Conservation (phyloP, 2,797 vertebrate genomes). For the Mallotus villosus region DNA sequence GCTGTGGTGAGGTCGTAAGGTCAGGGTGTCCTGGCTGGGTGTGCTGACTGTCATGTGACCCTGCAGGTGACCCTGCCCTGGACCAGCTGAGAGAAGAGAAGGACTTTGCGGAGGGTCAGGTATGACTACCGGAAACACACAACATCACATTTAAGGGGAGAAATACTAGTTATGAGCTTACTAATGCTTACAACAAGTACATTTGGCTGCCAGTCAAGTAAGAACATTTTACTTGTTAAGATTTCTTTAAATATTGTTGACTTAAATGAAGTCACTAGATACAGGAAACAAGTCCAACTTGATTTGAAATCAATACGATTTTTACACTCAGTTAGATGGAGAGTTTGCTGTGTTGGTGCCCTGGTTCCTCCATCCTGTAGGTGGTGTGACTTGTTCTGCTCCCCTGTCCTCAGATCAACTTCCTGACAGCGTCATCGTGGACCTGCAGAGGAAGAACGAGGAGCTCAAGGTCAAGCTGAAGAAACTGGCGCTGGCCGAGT, state of each 20-base stretch:
- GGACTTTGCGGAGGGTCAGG: slow-evolving; percentile 90
- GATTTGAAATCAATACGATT: too few species aligned
- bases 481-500: slow-evolving; percentile 89
- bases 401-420: slow-evolving; percentile 83
- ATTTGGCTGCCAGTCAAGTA: too few species aligned
- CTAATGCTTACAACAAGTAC: too few species aligned
- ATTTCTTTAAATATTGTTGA: too few species aligned
- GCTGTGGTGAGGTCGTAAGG: neutral
- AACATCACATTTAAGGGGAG: neutral
- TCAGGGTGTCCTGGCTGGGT: neutral
- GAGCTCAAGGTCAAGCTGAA: slow-evolving; percentile 92
- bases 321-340: too few species aligned
- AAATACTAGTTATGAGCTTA: too few species aligned
- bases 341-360: neutral
- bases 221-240: too few species aligned
- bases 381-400: neutral
- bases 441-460: slow-evolving; percentile 93
- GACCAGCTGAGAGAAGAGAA: slow-evolving; percentile 85
- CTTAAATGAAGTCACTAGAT: too few species aligned
- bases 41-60: slow-evolving; percentile 10
- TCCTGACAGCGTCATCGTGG: slow-evolving; percentile 95
- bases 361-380: too few species aligned
- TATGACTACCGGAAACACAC: slow-evolving; percentile 52
- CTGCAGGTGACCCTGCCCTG: slow-evolving; percentile 77
- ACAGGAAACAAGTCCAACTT: too few species aligned